Percentiles rank a stretch among this genome's conserved stretches.
phyloP scores from a whole-genome alignment of 2,113 vertebrate species.

The Siphamia tubifer region DNA sequence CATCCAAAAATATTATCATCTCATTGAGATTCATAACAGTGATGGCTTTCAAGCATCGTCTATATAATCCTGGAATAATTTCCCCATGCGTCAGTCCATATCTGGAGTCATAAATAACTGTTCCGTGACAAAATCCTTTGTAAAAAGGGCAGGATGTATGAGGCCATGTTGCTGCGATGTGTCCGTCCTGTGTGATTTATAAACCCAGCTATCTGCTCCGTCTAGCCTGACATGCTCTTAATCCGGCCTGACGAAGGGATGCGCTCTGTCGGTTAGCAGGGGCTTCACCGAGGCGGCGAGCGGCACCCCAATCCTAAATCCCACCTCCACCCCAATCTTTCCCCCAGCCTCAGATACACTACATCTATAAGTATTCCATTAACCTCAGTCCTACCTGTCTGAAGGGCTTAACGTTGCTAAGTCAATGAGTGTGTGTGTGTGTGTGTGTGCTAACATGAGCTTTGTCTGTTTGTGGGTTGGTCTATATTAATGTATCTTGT shows the following conservation, averaged over 20 bases:
- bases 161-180: slow-evolving; percentile 1
- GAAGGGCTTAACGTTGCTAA: slow-evolving; percentile 56
- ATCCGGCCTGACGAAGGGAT: slow-evolving; percentile 71
- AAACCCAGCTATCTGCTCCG: slow-evolving; percentile 44
- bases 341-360: slow-evolving; percentile 38
- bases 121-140: slow-evolving; percentile 53
- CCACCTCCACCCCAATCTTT: slow-evolving; percentile 65
- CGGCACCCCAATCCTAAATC: slow-evolving; percentile 54
- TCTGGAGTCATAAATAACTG: slow-evolving; percentile 51
- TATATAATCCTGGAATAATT: slow-evolving; percentile 66
- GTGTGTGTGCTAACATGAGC: slow-evolving; percentile 12
- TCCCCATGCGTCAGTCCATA: slow-evolving; percentile 26
- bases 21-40: slow-evolving; percentile 72
- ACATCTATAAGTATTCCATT: slow-evolving; percentile 77
- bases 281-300: slow-evolving; percentile 46
- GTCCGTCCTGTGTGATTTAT: slow-evolving; percentile 33
- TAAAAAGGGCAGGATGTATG: slow-evolving; percentile 60
- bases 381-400: slow-evolving; percentile 64
- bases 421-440: slow-evolving; percentile 41
- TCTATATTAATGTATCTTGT: slow-evolving; percentile 23
- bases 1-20: slow-evolving; percentile 58
- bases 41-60: slow-evolving; percentile 63
- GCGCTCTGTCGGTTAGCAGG: slow-evolving; percentile 58
- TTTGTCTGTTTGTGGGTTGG: slow-evolving; percentile 28
- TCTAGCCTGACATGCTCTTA: slow-evolving; percentile 63